Evolutionary conservation across 2,888 invertebrate species (phyloP).

Genomic region (Zootermopsis nevadensis): DNA sequence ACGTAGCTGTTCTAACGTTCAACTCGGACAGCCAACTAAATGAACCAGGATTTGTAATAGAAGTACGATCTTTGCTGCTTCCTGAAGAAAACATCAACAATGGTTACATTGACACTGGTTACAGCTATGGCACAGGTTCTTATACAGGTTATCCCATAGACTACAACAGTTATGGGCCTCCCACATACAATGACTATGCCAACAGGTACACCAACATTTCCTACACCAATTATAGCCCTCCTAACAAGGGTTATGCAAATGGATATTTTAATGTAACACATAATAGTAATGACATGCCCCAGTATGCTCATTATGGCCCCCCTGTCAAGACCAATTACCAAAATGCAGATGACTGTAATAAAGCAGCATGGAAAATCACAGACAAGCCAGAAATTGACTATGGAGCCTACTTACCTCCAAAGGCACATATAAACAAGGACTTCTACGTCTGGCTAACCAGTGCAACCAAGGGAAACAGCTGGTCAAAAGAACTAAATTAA

Average conservation of each 20-base stretch:
- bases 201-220: neutral
- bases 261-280: neutral
- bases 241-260: neutral
- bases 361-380: conserved; percentile 9
- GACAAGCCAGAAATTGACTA: neutral
- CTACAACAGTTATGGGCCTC: neutral
- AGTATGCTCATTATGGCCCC: neutral
- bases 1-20: conserved; percentile 24
- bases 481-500: conserved; percentile 30
- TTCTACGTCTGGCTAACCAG: conserved; percentile 26
- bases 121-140: neutral
- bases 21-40: neutral
- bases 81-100: neutral
- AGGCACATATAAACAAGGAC: neutral
- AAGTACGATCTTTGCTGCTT: neutral
- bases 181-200: neutral
- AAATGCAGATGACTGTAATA: conserved; percentile 20
- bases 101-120: neutral
- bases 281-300: neutral
- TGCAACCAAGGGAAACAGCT: conserved; percentile 13
- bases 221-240: conserved; percentile 13
- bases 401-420: neutral
- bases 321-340: neutral
- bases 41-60: neutral
- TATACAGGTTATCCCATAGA: neutral